These are phyloP conservation scores for Mactromeris polynyma DNA, from an alignment of 2,888 invertebrate genomes.

Conservation along the genomic window DNA sequence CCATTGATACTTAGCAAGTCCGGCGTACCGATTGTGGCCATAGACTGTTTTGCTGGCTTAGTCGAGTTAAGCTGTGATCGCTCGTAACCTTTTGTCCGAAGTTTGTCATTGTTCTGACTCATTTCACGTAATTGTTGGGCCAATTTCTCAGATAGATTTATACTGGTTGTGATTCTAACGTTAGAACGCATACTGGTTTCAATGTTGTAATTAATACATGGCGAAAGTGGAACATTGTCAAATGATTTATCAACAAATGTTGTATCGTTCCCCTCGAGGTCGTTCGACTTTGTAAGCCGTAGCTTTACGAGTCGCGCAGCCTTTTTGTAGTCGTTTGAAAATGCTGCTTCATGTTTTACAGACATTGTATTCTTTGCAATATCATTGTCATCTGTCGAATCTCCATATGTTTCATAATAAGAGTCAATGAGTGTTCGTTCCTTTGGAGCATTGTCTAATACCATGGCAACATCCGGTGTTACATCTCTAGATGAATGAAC, in stretches of 20 bases:
- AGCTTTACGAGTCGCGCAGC: conserved; percentile 41
- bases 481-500: neutral
- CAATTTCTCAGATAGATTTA: conserved; percentile 54
- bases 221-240: conserved; percentile 53
- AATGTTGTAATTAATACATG: conserved; percentile 45
- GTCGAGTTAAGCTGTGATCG: neutral
- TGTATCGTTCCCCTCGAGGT: neutral
- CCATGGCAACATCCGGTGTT: neutral
- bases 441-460: neutral
- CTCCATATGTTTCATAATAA: neutral
- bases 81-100: neutral
- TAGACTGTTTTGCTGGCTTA: neutral
- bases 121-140: conserved; percentile 51
- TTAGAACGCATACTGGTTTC: conserved; percentile 36
- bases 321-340: conserved; percentile 32
- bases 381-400: neutral
- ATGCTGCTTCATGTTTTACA: neutral
- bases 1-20: neutral
- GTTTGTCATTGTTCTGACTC: neutral
- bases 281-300: conserved; percentile 56
- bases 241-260: conserved; percentile 33
- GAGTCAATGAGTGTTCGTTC: neutral
- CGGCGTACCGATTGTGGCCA: neutral
- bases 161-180: conserved; percentile 26
- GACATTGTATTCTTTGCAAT: conserved; percentile 13